Evolutionary conservation across 1,140 invertebrate genomes (phyloP).

Genomic region (Papilio polyxenes): DNA sequence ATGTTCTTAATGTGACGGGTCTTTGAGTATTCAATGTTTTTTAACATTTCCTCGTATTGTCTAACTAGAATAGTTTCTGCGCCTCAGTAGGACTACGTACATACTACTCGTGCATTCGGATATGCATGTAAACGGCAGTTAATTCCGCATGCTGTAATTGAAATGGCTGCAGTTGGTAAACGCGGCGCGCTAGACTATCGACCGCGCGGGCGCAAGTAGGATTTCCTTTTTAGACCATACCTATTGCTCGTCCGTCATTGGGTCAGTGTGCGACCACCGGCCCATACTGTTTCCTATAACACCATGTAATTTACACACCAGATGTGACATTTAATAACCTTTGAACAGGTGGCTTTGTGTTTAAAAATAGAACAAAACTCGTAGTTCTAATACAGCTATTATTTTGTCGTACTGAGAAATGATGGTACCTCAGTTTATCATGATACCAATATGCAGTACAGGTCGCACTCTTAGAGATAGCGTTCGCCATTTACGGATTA

Average conservation of each 20-base stretch:
- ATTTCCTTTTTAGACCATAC: constrained; percentile 77
- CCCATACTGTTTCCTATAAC: constrained; percentile 35
- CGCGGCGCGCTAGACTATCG: constrained; percentile 60
- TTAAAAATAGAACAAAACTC: background rate
- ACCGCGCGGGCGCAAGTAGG: constrained; percentile 71
- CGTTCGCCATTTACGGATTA: too few relatives aligned
- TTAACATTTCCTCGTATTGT: background rate
- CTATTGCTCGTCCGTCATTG: constrained; percentile 66
- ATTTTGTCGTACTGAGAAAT: background rate
- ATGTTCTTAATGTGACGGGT: too few relatives aligned
- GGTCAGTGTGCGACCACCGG: constrained; percentile 71
- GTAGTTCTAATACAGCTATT: background rate
- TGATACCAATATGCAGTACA: too few relatives aligned
- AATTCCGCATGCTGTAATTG: constrained; percentile 52
- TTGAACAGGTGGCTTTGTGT: background rate
- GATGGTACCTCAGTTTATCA: background rate
- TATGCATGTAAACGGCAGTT: constrained; percentile 37
- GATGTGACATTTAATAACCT: constrained; percentile 19
- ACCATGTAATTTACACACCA: constrained; percentile 21
- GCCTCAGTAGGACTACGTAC: background rate
- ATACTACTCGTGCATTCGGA: constrained; percentile 5
- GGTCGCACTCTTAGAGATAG: too few relatives aligned
- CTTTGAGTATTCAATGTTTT: too few relatives aligned
- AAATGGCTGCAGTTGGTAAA: constrained; percentile 58
- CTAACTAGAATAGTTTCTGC: background rate